Evolutionary conservation across 2,888 invertebrate genomes (phyloP), one percentile per base, ranked within the genome.

Genomic region (Epinotia nisella): DNA sequence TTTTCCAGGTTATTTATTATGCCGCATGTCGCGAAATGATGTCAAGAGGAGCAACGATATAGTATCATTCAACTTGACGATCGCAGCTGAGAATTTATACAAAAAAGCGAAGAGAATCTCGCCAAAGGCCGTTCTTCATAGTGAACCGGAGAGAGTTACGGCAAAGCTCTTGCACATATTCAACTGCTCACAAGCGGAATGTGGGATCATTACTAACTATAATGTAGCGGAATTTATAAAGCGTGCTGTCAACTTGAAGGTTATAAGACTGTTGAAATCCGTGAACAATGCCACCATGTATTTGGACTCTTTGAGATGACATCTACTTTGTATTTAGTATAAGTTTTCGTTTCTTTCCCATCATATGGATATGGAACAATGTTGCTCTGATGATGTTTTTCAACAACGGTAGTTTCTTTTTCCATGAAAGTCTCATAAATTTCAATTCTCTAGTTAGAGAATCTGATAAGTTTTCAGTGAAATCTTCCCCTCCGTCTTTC

Each of bases 301-400:
- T 83, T 85, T 93, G 68, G 89, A 92, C 68, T 85, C 86, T n/a
- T 79, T 92, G 72, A 92, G 89, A 78, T 91, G 90, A 91, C 86
- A 81, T 59, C 59, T 49, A 17, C 29, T 24, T n/a, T 19, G 45
- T 1, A 19, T 15, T 5, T 64, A n/a, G n/a, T n/a, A n/a, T n/a
- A n/a, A 3, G 15, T 35, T 29, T 35, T 51, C 13, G 17, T 29
- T 29, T 35, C 64, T 29, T 17, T 9, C 2, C 11, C 11, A 1
- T 64, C 29, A 21, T 3, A 3, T 11, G 5, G n/a, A n/a, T n/a
- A n/a, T n/a, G n/a, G n/a, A n/a, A n/a, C 10, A 51, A 10, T 29
- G 24, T n/a, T 49, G 3, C 10, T 24, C 2, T 49, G 49, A 10
- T 56, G 35, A 10, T 35, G 7, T 11, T 15, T 55, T 9, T 53